Percentiles rank a stretch among this genome's conserved stretches.
phyloP scores from a whole-genome alignment of 2,113 vertebrate species.

The Mormyrus lacerda region DNA sequence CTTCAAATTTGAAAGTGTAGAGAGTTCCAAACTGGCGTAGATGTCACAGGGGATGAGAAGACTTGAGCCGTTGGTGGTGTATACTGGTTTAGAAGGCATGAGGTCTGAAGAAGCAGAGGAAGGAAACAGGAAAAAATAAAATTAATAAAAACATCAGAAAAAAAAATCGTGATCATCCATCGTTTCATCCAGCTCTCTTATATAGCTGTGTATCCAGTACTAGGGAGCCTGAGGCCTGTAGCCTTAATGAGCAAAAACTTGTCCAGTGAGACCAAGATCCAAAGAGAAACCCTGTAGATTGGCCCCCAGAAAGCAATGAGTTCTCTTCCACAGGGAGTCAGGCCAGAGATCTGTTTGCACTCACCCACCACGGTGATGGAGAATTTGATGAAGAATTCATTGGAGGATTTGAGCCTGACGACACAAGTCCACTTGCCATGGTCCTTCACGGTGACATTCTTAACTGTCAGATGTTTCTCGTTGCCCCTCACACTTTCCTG shows the following conservation, averaged over 20 bases:
- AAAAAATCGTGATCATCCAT: neutral
- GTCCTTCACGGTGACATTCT: neutral
- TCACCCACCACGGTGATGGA: constrained; percentile 47
- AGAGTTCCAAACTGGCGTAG: constrained; percentile 22
- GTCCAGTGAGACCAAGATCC: neutral
- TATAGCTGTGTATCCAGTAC: neutral
- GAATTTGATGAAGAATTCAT: neutral
- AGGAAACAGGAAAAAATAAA: neutral
- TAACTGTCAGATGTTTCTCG: fast-evolving
- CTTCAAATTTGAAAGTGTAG: constrained; percentile 10
- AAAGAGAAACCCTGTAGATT: neutral
- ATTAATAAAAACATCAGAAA: neutral
- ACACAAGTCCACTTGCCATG: constrained; percentile 50
- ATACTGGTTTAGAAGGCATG: constrained; percentile 8
- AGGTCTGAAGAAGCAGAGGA: constrained; percentile 42
- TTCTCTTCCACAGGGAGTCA: neutral
- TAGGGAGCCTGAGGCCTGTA: neutral
- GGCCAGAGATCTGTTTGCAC: constrained; percentile 20
- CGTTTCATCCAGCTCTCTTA: neutral
- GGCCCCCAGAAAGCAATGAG: neutral
- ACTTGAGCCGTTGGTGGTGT: constrained; percentile 26
- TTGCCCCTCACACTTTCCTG: fast-evolving
- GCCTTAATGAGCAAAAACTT: neutral
- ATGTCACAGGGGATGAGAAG: constrained; percentile 46
- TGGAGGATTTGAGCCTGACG: neutral